Evolutionary conservation across 2,797 vertebrate genomes (phyloP).

Genomic region (Ctenochaetus hawaiiensis): DNA sequence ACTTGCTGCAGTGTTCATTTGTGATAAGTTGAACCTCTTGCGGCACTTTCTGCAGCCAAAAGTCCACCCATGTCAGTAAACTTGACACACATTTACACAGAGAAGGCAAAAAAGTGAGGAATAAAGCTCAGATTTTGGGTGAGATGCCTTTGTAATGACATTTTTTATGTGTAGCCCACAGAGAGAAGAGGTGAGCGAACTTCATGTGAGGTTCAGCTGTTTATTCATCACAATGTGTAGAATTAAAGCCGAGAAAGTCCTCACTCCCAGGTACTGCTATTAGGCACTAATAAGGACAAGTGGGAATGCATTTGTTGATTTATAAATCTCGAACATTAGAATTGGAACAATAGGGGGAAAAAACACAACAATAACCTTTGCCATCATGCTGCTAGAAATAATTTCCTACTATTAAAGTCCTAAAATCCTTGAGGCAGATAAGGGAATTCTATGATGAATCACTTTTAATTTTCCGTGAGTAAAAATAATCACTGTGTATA

Average conservation of each 20-base stretch:
- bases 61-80: not conserved
- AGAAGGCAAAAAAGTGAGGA: not conserved
- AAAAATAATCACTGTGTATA: conserved; percentile 20
- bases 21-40: not conserved
- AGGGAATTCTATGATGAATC: conserved; percentile 29
- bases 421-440: conserved; percentile 10
- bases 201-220: not conserved
- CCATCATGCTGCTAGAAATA: conserved; percentile 3
- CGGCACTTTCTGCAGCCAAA: not conserved
- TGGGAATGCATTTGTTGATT: conserved; percentile 4
- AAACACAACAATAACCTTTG: conserved; percentile 1
- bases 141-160: not conserved
- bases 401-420: not conserved
- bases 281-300: not conserved
- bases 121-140: not conserved
- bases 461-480: conserved; percentile 30
- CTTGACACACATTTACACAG: not conserved
- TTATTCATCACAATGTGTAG: not conserved
- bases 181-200: not conserved
- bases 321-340: conserved; percentile 6
- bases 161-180: not conserved
- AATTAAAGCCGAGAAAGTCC: not conserved
- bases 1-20: not conserved
- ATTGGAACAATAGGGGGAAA: not conserved
- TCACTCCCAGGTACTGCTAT: not conserved